Conservation (phyloP, 2,113 vertebrate species). For the Tonatia bakeri region DNA sequence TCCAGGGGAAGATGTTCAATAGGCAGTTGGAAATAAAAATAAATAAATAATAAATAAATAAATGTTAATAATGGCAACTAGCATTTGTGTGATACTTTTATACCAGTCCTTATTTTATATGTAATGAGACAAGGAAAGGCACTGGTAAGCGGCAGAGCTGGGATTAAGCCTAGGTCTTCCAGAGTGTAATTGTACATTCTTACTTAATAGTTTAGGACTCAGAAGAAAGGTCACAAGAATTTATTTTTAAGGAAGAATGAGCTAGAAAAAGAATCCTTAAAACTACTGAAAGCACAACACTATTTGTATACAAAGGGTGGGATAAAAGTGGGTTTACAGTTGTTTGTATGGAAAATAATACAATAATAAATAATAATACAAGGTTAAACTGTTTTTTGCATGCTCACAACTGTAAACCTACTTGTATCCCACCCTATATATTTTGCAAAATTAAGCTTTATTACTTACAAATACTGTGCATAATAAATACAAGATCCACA, state of each 20-base stretch:
- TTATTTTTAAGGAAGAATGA: conserved; percentile 4
- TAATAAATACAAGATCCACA: background rate
- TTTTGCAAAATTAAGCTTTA: background rate
- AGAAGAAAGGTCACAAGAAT: background rate
- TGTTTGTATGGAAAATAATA: background rate
- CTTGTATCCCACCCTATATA: background rate
- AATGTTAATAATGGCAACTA: background rate
- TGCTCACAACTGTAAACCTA: background rate
- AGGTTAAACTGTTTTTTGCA: background rate
- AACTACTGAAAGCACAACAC: background rate
- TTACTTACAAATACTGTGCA: background rate
- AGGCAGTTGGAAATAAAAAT: background rate
- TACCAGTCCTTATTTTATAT: background rate
- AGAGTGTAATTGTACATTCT: background rate
- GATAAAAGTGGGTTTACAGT: background rate
- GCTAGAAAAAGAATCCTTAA: background rate
- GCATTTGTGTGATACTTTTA: background rate
- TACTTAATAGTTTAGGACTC: background rate
- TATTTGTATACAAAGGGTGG: background rate
- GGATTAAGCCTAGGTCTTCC: background rate
- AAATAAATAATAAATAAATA: background rate
- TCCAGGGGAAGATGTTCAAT: background rate
- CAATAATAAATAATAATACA: background rate
- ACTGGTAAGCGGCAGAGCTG: background rate
- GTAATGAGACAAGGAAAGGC: background rate